phyloP scores from a whole-genome alignment of 2,888 invertebrate genomes.

The Cephonodes hylas region DNA sequence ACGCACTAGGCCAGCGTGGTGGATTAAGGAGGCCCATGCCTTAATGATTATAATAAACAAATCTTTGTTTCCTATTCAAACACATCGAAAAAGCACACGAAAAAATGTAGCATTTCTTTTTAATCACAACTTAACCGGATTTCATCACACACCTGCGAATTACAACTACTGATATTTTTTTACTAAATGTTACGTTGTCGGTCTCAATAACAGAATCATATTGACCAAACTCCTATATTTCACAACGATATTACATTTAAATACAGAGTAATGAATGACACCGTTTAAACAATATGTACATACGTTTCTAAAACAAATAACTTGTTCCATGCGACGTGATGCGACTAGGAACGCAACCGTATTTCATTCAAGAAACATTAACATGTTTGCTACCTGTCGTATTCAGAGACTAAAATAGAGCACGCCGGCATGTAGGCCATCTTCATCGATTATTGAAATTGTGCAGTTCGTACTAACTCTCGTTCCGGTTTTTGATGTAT shows the following conservation, averaged over 20 bases:
- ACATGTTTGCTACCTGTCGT: neutral
- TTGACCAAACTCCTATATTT: too few species aligned
- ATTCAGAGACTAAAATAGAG: conserved; percentile 3
- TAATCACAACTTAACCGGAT: too few species aligned
- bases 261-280: neutral
- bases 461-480: neutral
- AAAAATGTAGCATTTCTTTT: too few species aligned
- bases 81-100: too few species aligned
- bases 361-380: neutral
- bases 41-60: too few species aligned
- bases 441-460: conserved; percentile 7
- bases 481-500: neutral
- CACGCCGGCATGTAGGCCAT: neutral
- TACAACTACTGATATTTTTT: too few species aligned
- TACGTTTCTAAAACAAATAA: neutral
- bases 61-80: too few species aligned
- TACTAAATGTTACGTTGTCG: too few species aligned
- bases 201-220: too few species aligned
- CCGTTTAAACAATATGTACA: neutral
- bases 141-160: too few species aligned
- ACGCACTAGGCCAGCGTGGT: too few species aligned
- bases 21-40: too few species aligned
- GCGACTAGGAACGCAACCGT: neutral
- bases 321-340: neutral
- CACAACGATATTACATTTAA: neutral